These are phyloP conservation scores for Herpailurus yagouaroundi DNA, from an alignment of 2,113 vertebrate species.

Conservation along the genomic window DNA sequence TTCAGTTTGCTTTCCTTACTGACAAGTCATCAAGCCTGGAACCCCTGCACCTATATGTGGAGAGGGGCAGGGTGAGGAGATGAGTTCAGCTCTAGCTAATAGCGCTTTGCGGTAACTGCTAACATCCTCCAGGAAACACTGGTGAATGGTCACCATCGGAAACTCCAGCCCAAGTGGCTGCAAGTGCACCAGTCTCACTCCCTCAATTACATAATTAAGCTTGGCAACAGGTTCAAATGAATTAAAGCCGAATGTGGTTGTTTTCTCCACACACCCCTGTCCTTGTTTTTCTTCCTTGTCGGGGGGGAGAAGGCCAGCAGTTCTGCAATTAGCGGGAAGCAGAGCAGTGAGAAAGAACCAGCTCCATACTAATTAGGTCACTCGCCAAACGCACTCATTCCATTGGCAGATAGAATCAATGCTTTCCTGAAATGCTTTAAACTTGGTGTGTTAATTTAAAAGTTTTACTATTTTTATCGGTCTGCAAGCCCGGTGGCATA, in stretches of 20 bases:
- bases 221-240: conserved; percentile 86
- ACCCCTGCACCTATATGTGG: conserved; percentile 49
- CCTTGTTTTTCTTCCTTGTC: conserved; percentile 86
- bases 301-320: conserved; percentile 83
- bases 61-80: conserved; percentile 44
- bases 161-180: conserved; percentile 74
- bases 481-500: neutral
- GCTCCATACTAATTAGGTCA: conserved; percentile 87
- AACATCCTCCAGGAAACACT: conserved; percentile 63
- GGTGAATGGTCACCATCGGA: conserved; percentile 58
- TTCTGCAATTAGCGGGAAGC: conserved; percentile 86
- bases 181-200: conserved; percentile 70
- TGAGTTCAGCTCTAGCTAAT: conserved; percentile 73
- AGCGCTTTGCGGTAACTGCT: conserved; percentile 66
- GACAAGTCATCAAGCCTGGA: conserved; percentile 72
- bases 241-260: conserved; percentile 86
- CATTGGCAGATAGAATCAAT: conserved; percentile 86
- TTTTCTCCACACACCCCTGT: conserved; percentile 84
- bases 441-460: conserved; percentile 84
- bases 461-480: conserved; percentile 84
- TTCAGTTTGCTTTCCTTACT: conserved; percentile 74
- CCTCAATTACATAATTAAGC: conserved; percentile 82
- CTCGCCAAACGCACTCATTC: conserved; percentile 83
- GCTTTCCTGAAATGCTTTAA: conserved; percentile 86
- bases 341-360: conserved; percentile 85